Percentiles rank a stretch among this genome's conserved stretches.
Conservation (phyloP, 1,140 invertebrate species). For the Drosophila equinoxialis region DNA sequence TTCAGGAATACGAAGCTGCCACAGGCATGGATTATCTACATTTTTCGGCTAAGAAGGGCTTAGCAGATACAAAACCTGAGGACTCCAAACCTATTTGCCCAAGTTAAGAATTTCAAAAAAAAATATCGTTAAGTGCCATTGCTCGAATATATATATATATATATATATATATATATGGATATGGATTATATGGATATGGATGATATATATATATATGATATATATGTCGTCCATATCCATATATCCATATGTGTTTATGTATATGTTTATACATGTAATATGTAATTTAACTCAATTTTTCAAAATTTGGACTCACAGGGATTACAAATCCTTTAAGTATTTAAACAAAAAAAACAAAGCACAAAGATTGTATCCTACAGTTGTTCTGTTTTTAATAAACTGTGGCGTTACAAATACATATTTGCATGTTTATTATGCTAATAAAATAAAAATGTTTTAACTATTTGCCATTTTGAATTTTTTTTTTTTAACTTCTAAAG, state of each 20-base stretch:
- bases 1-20: slow-evolving; percentile 97
- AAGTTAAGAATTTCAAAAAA: background rate
- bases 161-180: background rate
- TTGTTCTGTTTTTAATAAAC: slow-evolving; percentile 12
- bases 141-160: slow-evolving; percentile 35
- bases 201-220: slow-evolving; percentile 26
- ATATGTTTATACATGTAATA: background rate
- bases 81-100: slow-evolving; percentile 34
- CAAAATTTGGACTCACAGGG: slow-evolving; percentile 35
- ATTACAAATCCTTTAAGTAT: slow-evolving; percentile 58
- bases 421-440: slow-evolving; percentile 7
- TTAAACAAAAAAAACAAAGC: slow-evolving; percentile 13
- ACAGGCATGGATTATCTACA: slow-evolving; percentile 94
- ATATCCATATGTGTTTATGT: background rate
- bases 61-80: slow-evolving; percentile 27
- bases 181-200: no score
- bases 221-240: no score
- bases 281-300: slow-evolving; percentile 15
- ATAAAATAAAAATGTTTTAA: slow-evolving; percentile 13
- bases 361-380: background rate
- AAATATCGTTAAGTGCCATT: slow-evolving; percentile 40
- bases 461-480: background rate
- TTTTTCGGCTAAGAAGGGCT: slow-evolving; percentile 77
- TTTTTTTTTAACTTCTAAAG: background rate
- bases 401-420: slow-evolving; percentile 11